Evolutionary conservation across 2,113 vertebrate genomes (phyloP).

Genomic region (Catagonus wagneri): DNA sequence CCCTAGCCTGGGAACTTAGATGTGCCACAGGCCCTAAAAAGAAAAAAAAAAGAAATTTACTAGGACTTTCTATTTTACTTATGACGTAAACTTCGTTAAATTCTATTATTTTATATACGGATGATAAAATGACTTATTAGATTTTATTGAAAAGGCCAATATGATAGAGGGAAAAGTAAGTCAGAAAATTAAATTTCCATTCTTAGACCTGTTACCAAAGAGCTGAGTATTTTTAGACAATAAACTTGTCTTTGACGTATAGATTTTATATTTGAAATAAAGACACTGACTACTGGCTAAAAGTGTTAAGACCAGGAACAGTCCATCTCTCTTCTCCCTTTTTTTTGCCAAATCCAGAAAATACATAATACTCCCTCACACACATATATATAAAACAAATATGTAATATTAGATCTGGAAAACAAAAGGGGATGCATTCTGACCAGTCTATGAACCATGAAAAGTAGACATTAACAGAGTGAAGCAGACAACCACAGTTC

Average conservation of each 20-base stretch:
- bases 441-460: background rate
- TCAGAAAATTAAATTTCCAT: background rate
- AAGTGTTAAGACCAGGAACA: background rate
- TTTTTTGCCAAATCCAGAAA: conserved; percentile 4
- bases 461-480: background rate
- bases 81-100: background rate
- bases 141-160: conserved; percentile 36
- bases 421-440: background rate
- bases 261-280: conserved; percentile 2
- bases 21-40: no score
- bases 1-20: no score
- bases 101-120: background rate
- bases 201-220: background rate
- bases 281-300: background rate
- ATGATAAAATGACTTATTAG: background rate
- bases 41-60: background rate
- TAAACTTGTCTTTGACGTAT: background rate
- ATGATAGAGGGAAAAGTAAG: background rate
- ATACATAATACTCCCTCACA: background rate
- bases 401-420: background rate
- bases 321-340: background rate
- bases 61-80: background rate
- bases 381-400: background rate
- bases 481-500: background rate
- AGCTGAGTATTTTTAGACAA: background rate